These are phyloP conservation scores for Recurvirostra avosetta DNA, from an alignment of 2,113 vertebrate species.

Conservation along the genomic window DNA sequence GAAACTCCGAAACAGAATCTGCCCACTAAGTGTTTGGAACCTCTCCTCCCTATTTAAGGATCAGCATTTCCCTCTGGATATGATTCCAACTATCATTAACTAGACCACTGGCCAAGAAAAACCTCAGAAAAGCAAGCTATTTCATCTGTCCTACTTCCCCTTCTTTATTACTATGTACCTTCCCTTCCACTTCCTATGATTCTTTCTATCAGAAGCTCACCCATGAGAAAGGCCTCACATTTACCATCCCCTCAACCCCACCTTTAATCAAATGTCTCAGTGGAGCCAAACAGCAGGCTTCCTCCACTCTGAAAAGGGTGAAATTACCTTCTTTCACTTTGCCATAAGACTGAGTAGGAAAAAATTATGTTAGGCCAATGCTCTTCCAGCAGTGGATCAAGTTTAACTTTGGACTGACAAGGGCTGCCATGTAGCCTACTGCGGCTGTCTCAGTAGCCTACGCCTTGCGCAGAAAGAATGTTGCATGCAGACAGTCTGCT, in stretches of 20 bases:
- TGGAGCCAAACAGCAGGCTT: not conserved
- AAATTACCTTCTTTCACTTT: not conserved
- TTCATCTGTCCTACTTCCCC: not conserved
- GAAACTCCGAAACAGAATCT: constrained; percentile 65
- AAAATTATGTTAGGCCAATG: not conserved
- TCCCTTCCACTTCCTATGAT: not conserved
- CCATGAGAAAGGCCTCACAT: not conserved
- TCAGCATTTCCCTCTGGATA: not conserved
- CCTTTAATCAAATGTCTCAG: not conserved
- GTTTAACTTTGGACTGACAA: not conserved
- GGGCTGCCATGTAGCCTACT: not conserved
- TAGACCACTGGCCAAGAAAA: constrained; percentile 27
- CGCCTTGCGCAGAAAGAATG: not conserved
- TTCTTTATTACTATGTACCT: not conserved
- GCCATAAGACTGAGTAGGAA: not conserved
- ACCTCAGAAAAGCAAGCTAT: not conserved
- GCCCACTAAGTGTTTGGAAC: constrained; percentile 45
- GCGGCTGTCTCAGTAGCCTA: not conserved
- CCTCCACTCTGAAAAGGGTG: not conserved
- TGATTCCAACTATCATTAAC: not conserved
- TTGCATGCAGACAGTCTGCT: not conserved
- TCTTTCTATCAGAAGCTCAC: not conserved
- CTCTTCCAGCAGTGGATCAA: not conserved
- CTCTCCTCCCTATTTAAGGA: constrained; percentile 6
- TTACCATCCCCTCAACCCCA: not conserved